phyloP scores from a whole-genome alignment of 2,888 invertebrate species.

The Hydraecia micacea region DNA sequence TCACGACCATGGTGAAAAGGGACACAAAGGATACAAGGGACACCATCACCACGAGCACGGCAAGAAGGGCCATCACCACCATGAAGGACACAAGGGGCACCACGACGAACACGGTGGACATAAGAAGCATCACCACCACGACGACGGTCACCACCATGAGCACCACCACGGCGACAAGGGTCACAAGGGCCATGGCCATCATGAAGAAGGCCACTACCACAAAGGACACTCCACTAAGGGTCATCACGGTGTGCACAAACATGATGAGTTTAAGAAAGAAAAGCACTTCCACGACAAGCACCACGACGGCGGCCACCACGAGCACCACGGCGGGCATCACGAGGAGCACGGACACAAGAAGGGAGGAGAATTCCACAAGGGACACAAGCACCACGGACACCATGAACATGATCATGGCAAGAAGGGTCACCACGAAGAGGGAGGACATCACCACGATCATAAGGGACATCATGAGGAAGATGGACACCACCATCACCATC shows the following conservation, averaged over 20 bases:
- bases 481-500: conserved; percentile 94
- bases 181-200: conserved; percentile 90
- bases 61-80: conserved; percentile 94
- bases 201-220: conserved; percentile 92
- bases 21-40: conserved; percentile 93
- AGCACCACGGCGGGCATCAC: conserved; percentile 94
- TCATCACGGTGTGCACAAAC: conserved; percentile 95
- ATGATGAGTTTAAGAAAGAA: conserved; percentile 96
- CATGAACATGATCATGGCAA: conserved; percentile 95
- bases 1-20: conserved; percentile 92
- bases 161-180: conserved; percentile 92
- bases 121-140: conserved; percentile 92
- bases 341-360: conserved; percentile 95
- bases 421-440: conserved; percentile 95
- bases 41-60: conserved; percentile 92
- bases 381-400: conserved; percentile 94
- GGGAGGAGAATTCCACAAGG: conserved; percentile 95
- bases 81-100: conserved; percentile 91
- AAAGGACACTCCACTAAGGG: conserved; percentile 96
- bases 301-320: conserved; percentile 94
- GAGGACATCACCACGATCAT: conserved; percentile 94
- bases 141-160: conserved; percentile 92
- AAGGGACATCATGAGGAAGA: conserved; percentile 95
- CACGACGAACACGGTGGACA: conserved; percentile 92
- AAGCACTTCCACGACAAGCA: conserved; percentile 96